Base-by-base conservation (phyloP, 2,797 vertebrate genomes). In the Chaetophractus vellerosus region DNA sequence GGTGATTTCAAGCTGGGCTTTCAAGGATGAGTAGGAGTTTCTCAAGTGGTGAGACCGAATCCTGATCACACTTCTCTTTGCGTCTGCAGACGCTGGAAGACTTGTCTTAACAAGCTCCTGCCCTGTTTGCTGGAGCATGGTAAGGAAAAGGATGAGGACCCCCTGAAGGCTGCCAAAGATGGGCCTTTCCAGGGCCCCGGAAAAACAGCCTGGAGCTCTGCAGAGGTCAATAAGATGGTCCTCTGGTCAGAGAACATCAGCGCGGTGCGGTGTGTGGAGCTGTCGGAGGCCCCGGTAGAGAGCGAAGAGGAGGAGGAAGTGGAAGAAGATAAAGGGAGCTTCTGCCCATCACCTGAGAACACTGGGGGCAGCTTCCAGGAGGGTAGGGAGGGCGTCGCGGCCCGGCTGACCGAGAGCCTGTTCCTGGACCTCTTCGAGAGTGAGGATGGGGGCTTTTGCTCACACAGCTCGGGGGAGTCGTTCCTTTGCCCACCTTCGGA, bases 31-130 rank as follows among this genome's bases (percentile, higher is more conserved):
- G 11, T 50, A 85, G 91, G 72, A 90, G 72, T 78, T 91, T 92
- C 55, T 33, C 48, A 45, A 8, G 63, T 26, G 24, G 55, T 9
- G 2, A 26, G 26, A 23, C 21, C 5, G 26, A 86, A 6, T 15
- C 38, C 74, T 55, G 28, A 89, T 21, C 68, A 2, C 24, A 23
- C 61, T n/a, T 81, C 3, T n/a, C n/a, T 78, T 78, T 81, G 38
- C 59, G 48, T 33, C 63, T 61, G 18, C 96, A 98, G 98, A 85
- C 97, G 38, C 81, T 98, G 98, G 96, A 97, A 97, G 95, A 97
- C 80, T 6, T 98, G 98, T 76, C 97, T 97, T 31, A 63, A 94
- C 72, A 93, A 96, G 91, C 93, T 97, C 71, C 90, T 96, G 75
- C 96, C 97, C 38, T 96, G 93, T 61, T 61, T 97, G 1, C 80